A percentile compares a stretch with the other conserved stretches of the same genome.
Evolutionary conservation across 2,113 vertebrate species (phyloP).

Genomic region (Eulemur rufifrons): DNA sequence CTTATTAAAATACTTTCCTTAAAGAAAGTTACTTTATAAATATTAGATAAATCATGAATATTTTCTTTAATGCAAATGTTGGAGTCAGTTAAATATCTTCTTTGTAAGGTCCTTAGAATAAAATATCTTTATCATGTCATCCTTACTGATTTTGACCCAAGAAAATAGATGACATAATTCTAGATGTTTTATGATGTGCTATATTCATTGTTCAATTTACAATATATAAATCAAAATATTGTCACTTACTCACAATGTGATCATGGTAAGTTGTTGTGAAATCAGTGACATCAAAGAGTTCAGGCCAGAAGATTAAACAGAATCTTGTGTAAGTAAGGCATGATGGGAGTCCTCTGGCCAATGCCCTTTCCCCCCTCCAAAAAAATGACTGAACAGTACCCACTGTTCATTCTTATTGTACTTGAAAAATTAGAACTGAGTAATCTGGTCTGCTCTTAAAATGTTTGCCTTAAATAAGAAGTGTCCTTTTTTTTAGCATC

Average conservation of each 20-base stretch:
- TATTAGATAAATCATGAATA: conserved; percentile 34
- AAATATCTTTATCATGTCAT: conserved; percentile 6
- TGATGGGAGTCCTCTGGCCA: not conserved
- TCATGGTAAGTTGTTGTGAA: conserved; percentile 55
- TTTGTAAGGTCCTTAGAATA: conserved; percentile 3
- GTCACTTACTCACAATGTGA: conserved; percentile 48
- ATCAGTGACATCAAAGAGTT: conserved; percentile 39
- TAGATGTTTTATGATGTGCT: conserved; percentile 47
- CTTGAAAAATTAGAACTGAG: conserved; percentile 46
- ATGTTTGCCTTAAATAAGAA: conserved; percentile 47
- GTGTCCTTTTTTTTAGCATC: conserved; percentile 11
- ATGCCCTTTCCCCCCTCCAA: not conserved
- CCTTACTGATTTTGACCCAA: conserved; percentile 18
- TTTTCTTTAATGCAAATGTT: conserved; percentile 44
- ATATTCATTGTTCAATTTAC: conserved; percentile 10
- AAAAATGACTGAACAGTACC: not conserved
- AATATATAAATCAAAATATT: conserved; percentile 57
- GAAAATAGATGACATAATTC: conserved; percentile 55
- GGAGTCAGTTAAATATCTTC: conserved; percentile 1
- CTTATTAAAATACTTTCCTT: not conserved
- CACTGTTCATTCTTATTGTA: not conserved
- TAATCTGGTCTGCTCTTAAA: conserved; percentile 17
- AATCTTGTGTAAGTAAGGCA: not conserved
- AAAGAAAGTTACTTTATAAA: not conserved
- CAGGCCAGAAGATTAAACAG: not conserved